Base-by-base conservation (phyloP, 1,140 invertebrate species). In the Archivesica marissinica region DNA sequence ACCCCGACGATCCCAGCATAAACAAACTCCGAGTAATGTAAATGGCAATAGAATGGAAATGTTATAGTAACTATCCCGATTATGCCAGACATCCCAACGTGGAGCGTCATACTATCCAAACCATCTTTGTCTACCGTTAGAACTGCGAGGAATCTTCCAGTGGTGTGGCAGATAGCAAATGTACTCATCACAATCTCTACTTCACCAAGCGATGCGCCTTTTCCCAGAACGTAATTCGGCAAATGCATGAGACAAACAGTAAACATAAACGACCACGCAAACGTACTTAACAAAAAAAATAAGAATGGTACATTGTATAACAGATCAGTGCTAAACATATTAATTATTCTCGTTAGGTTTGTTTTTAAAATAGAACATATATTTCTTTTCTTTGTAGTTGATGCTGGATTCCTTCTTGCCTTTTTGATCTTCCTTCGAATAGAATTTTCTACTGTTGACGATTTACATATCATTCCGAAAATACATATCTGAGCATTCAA, bases 401-500 rank as follows among this genome's bases (percentile, higher is more conserved):
- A 1, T 17, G 20, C 28, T 20, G 11, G 20, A 15, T 28, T 56
- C 28, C 41, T 50, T 30, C 64, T 23, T 9, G 54, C 47, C 4
- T 25, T 13, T 13, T 23, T 56, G 64, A 38, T 66, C 20, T 64
- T 23, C 6, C 6, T 28, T 9, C 66, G 54, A 20, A 84, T 56
- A 25, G 64, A 54, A n/a, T 50, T 56, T 66, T 84, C 81, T 15
- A 84, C 38, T 11, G n/a, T n/a, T 2, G 81, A 84, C 0, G 81
- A 59, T n/a, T 61, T 54, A 50, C 70, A 61, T 20, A 84, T 30
- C 56, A 75, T 30, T 11, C 81, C 81, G 25, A 74, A 33, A n/a
- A 84, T 59, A 64, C 81, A 84, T 41, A 76, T 15, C 4, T 84
- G 81, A 4, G 70, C 56, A 17, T 84, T 11, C 0, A 75, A 23